phyloP scores from a whole-genome alignment of 2,797 vertebrate species.

The Gobio occitaniae region DNA sequence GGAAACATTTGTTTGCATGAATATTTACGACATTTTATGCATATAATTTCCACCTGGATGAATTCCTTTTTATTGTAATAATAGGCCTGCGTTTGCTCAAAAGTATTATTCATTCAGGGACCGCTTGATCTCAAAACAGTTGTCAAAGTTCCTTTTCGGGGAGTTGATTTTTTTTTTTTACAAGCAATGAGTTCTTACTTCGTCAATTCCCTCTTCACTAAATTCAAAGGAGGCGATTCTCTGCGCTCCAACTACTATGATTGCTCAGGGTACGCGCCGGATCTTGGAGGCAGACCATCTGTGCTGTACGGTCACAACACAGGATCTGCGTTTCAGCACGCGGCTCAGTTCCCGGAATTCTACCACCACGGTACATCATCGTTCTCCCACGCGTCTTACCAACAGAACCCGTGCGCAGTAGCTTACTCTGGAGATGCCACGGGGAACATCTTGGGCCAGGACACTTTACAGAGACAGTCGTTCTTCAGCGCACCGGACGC shows the following conservation, averaged over 20 bases:
- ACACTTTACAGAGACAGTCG: conserved; percentile 65
- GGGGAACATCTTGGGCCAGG: conserved; percentile 86
- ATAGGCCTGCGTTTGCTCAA: conserved; percentile 11
- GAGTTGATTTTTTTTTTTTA: background rate
- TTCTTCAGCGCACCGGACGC: conserved; percentile 49
- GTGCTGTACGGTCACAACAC: conserved; percentile 86
- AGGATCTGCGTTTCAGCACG: conserved; percentile 85
- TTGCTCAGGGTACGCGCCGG: conserved; percentile 84
- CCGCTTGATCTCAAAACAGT: background rate
- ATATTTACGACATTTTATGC: conserved; percentile 51
- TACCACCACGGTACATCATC: conserved; percentile 85
- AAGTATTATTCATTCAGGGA: conserved; percentile 5
- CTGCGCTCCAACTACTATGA: conserved; percentile 88
- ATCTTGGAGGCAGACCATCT: conserved; percentile 85
- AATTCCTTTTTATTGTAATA: conserved; percentile 17
- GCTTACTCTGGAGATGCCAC: conserved; percentile 84
- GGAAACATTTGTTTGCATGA: conserved; percentile 23
- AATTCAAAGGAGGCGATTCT: conserved; percentile 89
- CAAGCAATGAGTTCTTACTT: conserved; percentile 88
- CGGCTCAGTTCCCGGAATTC: conserved; percentile 86
- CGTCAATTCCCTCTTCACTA: conserved; percentile 90
- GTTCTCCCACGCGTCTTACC: conserved; percentile 84
- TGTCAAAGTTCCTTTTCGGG: background rate
- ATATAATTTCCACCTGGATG: conserved; percentile 40
- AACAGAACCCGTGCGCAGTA: conserved; percentile 86